Base-by-base conservation (phyloP, 1,140 invertebrate species). In the Popillia japonica region DNA sequence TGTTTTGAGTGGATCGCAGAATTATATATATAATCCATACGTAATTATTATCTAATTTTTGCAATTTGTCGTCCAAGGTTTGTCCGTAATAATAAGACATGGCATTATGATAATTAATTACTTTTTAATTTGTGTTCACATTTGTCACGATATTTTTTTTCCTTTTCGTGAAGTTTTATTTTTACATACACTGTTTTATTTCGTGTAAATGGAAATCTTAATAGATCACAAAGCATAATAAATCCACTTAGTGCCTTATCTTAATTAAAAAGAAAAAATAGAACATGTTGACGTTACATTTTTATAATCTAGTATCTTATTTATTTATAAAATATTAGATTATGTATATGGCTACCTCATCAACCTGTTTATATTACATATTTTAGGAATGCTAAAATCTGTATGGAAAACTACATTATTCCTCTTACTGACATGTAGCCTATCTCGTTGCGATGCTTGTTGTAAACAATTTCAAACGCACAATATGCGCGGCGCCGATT, bases 401-500 rank as follows among this genome's bases (percentile, higher is more conserved):
- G 11, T 48, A 48, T n/a, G n/a, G n/a, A 64, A 11, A 27, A 64
- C 4, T 11, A 77, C 79, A 77, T 73, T 76, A 73, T 78, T 64
- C 10, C 41, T 78, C 8, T 42, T 76, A 61, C 44, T n/a, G 42
- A 9, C 61, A 40, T 34, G 72, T 78, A 75, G 74, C 74, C 27
- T 55, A 74, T 72, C 20, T 59, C 61, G 34, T 27, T 79, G 48
- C 73, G 59, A 41, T 40, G 77, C 3, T 55, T 81, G 72, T 74
- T 83, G 83, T 72, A 79, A 75, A 44, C 79, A 81, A 7, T 72
- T 72, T 2, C 77, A 79, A 75, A 61, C 80, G 6, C 80, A 80
- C 40, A 77, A 77, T 40, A 81, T 85, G 77, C 82, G 80, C 73
- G 79, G 79, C 11, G 81, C 80, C 9, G 82, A 85, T 77, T 85